Evolutionary conservation across 2,797 vertebrate genomes (phyloP).

Genomic region (Ataeniobius toweri): DNA sequence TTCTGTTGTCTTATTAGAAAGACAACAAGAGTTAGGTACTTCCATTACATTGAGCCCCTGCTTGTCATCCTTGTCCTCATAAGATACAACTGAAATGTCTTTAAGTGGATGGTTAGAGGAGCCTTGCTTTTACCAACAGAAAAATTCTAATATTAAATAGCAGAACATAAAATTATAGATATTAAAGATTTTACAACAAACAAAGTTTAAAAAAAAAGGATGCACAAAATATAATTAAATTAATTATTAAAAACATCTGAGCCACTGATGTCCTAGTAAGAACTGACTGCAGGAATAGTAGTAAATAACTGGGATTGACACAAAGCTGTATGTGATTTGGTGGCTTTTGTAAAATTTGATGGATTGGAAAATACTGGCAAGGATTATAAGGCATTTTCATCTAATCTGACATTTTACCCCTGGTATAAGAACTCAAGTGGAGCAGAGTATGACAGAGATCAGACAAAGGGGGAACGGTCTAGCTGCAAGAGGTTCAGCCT

Average conservation of each 20-base stretch:
- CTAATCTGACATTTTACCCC: not conserved
- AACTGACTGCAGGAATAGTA: not conserved
- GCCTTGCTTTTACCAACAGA: not conserved
- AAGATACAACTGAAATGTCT: not conserved
- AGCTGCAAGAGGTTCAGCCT: not conserved
- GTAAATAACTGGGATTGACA: not conserved
- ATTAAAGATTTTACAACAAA: not conserved
- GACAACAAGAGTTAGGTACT: constrained; percentile 33
- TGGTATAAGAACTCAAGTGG: not conserved
- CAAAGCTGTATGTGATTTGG: not conserved
- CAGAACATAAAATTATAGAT: not conserved
- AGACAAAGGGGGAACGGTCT: not conserved
- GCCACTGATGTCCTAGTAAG: not conserved
- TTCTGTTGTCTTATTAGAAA: constrained; percentile 52
- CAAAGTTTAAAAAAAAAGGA: no score
- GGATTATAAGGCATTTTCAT: not conserved
- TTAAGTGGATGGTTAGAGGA: not conserved
- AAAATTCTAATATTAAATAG: not conserved
- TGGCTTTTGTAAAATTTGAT: not conserved
- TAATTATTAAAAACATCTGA: not conserved
- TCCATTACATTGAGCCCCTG: not conserved
- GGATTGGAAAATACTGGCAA: not conserved
- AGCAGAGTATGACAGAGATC: not conserved
- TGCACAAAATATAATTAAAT: not conserved
- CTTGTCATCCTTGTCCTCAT: not conserved